Base-by-base conservation (phyloP, 2,113 vertebrate genomes). In the Dasyprocta punctata region DNA sequence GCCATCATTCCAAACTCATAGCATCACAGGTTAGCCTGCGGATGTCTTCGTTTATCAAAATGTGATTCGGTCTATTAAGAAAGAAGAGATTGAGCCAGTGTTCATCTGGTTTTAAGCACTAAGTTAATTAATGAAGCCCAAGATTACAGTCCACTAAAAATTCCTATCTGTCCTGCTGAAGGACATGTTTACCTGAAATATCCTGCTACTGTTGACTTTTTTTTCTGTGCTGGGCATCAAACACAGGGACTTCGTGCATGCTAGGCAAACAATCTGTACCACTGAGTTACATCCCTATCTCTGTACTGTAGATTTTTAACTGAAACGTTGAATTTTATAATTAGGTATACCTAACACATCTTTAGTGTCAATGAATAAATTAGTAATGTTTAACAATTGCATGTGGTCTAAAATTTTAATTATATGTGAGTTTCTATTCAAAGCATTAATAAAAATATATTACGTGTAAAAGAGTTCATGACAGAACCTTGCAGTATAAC, bases 321-420 rank as follows among this genome's bases (percentile, higher is more conserved):
- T n/a, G 38, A 97, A 92, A 96, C 49, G 13, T 22, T 97, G 49
- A 33, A 38, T 89, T 92, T 86, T 54, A 92, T 60, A 86, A 60
- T 56, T 63, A 65, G 41, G 22, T 71, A 81, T 89, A 58, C 44
- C 24, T 49, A 86, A 67, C 75, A 81, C 41, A 28, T 87, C 44
- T 82, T 90, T n/a, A 87, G 19, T 71, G 52, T 96, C 49, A 78
- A 20, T 87, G 75, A 90, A 77, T 63, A 94, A 17, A 14, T 96
- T 90, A 78, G 52, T 87, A 92, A 87, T 92, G 20, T 30, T 83
- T 83, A 96, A 61, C 47, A 63, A 69, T 14, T 77, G 81, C 52
- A 84, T 49, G 26, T 93, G n/a, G 71, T 54, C 94, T 71, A 61
- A 11, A 94, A 44, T 83, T 49, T 82, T 93, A 95, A 78, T 63